Evolutionary conservation across 2,113 vertebrate species (phyloP).

Genomic region (Nothocercus nigrocapillus): DNA sequence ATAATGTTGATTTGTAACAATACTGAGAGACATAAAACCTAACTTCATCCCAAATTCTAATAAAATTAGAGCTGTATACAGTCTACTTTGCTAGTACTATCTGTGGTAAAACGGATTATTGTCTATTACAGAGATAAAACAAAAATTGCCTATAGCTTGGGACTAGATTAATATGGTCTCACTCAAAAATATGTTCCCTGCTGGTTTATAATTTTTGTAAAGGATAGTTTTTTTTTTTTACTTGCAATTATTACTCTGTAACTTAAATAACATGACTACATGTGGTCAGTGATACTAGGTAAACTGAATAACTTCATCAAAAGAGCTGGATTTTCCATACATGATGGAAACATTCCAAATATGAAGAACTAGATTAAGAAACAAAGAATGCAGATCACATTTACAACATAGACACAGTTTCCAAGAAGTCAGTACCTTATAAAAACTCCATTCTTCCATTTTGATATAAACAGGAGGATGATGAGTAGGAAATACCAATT

Average conservation of each 20-base stretch:
- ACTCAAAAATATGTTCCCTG: conserved; percentile 8
- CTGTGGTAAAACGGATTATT: background rate
- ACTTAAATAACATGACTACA: background rate
- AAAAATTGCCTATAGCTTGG: background rate
- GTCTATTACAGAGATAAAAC: background rate
- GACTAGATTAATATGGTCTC: background rate
- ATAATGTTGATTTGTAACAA: background rate
- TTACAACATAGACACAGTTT: background rate
- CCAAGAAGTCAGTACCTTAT: background rate
- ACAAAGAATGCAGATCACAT: background rate
- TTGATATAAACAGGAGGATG: background rate
- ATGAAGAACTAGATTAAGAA: background rate
- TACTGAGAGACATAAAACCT: background rate
- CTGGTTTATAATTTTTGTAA: background rate
- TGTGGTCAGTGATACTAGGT: background rate
- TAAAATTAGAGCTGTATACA: background rate
- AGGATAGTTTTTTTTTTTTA: background rate
- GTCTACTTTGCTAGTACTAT: background rate
- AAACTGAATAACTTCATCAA: background rate
- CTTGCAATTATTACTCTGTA: background rate
- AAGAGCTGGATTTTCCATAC: background rate
- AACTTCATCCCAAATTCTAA: background rate
- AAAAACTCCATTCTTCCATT: conserved; percentile 16
- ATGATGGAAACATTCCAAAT: background rate
- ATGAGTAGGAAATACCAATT: background rate